Conservation (phyloP, 2,113 vertebrate genomes). For the Naja naja region DNA sequence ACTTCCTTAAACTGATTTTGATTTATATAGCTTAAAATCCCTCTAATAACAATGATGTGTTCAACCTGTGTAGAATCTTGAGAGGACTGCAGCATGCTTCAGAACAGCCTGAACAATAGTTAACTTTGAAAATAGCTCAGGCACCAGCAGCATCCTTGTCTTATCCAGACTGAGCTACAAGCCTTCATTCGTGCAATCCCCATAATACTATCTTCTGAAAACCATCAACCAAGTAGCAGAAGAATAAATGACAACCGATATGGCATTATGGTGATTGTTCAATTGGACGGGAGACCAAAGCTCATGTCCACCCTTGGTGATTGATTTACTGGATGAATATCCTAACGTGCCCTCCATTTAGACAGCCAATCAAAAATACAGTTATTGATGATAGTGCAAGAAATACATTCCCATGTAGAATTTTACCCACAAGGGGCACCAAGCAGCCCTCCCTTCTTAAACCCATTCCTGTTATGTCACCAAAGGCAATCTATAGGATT, state of each 20-base stretch:
- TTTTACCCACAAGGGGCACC: background rate
- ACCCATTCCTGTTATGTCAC: background rate
- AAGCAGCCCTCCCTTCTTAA: background rate
- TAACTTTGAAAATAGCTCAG: background rate
- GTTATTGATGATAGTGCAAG: background rate
- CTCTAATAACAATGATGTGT: background rate
- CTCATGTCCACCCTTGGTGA: background rate
- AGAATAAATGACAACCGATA: background rate
- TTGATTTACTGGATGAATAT: background rate
- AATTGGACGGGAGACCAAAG: background rate
- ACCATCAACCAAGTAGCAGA: background rate
- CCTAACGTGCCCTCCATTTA: background rate
- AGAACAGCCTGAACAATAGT: background rate
- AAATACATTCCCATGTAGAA: background rate
- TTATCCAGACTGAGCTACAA: background rate
- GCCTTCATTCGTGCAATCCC: background rate
- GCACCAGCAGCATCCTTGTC: background rate
- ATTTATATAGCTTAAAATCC: background rate
- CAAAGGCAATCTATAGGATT: background rate
- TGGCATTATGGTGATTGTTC: background rate
- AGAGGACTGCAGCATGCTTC: background rate
- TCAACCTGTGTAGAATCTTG: background rate
- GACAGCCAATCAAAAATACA: background rate
- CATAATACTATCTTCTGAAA: background rate
- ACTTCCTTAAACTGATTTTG: background rate